Percentiles rank a stretch among this genome's conserved stretches.
Conservation (phyloP, 2,888 invertebrate genomes). For the Drosophila affinis region DNA sequence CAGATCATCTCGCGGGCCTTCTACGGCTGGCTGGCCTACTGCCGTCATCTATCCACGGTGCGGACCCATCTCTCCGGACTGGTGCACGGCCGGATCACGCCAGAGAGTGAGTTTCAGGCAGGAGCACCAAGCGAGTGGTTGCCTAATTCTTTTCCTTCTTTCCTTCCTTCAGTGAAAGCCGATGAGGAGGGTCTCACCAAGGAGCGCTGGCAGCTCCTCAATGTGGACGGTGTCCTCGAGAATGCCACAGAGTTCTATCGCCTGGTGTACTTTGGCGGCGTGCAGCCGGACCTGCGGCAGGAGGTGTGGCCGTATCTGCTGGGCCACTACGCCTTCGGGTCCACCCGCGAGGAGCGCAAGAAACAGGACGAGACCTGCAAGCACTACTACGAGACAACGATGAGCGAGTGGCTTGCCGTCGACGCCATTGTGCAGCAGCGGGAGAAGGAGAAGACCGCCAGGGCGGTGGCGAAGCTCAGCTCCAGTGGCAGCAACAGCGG, state of each 20-base stretch:
- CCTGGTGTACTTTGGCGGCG: conserved; percentile 94
- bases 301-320: conserved; percentile 95
- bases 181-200: conserved; percentile 90
- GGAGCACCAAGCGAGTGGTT: background rate
- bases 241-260: conserved; percentile 91
- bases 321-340: conserved; percentile 92
- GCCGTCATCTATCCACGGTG: conserved; percentile 95
- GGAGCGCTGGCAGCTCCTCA: conserved; percentile 89
- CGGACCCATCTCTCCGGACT: conserved; percentile 95
- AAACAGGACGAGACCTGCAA: conserved; percentile 88
- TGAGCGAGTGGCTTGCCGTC: conserved; percentile 98
- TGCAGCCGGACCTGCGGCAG: conserved; percentile 90
- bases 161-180: conserved; percentile 85
- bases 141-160: no score
- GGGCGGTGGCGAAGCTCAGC: conserved; percentile 93
- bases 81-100: conserved; percentile 90
- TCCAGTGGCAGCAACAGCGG: conserved; percentile 87
- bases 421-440: conserved; percentile 94
- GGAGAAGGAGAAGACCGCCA: conserved; percentile 92
- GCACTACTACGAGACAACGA: conserved; percentile 93
- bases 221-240: conserved; percentile 86
- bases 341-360: conserved; percentile 87
- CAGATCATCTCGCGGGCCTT: conserved; percentile 98
- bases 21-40: conserved; percentile 98
- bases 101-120: conserved; percentile 84